A percentile compares a stretch with the other conserved stretches of the same genome.
These are phyloP conservation scores for Eciton burchellii DNA, from an alignment of 1,140 invertebrate species.

Conservation along the genomic window DNA sequence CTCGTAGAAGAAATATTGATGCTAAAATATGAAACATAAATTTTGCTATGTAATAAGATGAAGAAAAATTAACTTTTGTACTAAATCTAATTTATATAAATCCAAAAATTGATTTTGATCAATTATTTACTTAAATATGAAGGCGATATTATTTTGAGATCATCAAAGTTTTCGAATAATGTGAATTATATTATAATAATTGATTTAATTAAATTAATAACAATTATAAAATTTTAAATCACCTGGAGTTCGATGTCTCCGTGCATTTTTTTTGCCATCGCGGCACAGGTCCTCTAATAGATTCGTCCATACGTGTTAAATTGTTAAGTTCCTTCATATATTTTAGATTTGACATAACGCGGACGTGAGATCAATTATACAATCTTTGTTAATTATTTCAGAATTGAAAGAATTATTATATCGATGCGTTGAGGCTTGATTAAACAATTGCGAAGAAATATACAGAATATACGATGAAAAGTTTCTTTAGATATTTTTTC, in stretches of 20 bases:
- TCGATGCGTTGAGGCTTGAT: too few species aligned
- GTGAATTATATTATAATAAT: too few species aligned
- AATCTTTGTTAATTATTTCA: too few species aligned
- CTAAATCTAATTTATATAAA: too few species aligned
- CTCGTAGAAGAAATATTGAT: slow-evolving; percentile 68
- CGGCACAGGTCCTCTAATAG: slow-evolving; percentile 91
- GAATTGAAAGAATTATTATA: too few species aligned
- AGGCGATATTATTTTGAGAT: too few species aligned
- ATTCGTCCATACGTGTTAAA: slow-evolving; percentile 91
- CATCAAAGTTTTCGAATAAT: too few species aligned
- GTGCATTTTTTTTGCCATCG: slow-evolving; percentile 91
- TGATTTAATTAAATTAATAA: too few species aligned
- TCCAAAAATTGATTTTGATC: too few species aligned
- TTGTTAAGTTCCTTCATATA: slow-evolving; percentile 92
- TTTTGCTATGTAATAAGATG: not conserved
- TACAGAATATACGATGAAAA: not conserved
- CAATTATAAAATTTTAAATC: slow-evolving; percentile 6
- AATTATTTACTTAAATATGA: too few species aligned
- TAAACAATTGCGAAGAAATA: not conserved
- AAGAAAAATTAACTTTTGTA: not conserved
- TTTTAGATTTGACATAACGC: slow-evolving; percentile 91
- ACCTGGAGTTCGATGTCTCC: slow-evolving; percentile 82
- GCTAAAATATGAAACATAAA: slow-evolving; percentile 72
- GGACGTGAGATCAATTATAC: not conserved
- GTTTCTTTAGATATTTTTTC: too few species aligned